Evolutionary conservation across 1,140 invertebrate genomes (phyloP), one percentile per base, ranked within the genome.

Genomic region (Panagrolaimus sp.): DNA sequence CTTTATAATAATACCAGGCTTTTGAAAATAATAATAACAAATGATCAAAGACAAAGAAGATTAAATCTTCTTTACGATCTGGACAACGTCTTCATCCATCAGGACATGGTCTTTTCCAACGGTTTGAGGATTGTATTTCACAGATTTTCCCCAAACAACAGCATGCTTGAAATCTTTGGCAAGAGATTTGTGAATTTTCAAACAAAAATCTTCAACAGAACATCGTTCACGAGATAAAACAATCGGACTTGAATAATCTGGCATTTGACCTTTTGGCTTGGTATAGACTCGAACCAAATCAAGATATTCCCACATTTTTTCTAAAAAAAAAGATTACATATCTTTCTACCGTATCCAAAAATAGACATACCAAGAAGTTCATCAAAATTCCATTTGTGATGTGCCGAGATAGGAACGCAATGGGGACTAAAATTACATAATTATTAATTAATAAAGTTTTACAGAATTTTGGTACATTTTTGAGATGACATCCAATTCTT

Each of bases 341-440:
- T 96, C 87, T n/a, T n/a, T n/a, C n/a, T n/a, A n/a, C n/a, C n/a
- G n/a, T n/a, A n/a, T n/a, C n/a, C n/a, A n/a, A n/a, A n/a, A n/a
- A n/a, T n/a, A n/a, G 90, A 98, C 84, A 93, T 96, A 84, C 98
- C 95, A 15, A 99, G 84, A 63, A 99, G 85, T 85, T 98, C 96
- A 85, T 99, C 96, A 85, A 98, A 99, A 84, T 99, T 99, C 96
- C 96, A 99, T 82, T 92, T 93, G 84, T 99, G 95, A 87, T 99
- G 96, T 66, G 96, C 96, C 67, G 95, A 98, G 73, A 99, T 97
- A 0, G 96, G 96, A 14, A 99, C 94, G 83, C 93, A 96, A 84
- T 99, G 96, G 3, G 96, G 96, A 83, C 99, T 95, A 87, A 94
- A 95, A 85, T 98, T 97, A 86, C 96, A 99, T 94, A 73, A 98